Conservation (phyloP, 2,888 invertebrate species). For the Platynereis dumerilii region DNA sequence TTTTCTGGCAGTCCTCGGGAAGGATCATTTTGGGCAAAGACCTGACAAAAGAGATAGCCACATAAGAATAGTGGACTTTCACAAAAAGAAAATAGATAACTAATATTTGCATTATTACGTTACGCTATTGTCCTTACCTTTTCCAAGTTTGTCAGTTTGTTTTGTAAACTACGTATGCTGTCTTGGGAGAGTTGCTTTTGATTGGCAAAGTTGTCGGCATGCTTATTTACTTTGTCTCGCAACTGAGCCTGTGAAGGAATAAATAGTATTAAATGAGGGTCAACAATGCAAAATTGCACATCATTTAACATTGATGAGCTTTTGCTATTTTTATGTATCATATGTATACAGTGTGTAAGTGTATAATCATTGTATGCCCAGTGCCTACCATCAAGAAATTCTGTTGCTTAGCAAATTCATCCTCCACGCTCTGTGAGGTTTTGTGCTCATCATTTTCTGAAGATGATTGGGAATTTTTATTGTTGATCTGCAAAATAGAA, state of each 20-base stretch:
- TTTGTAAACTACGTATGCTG: slow-evolving; percentile 21
- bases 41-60: no score
- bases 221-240: slow-evolving; percentile 21
- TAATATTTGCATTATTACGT: no score
- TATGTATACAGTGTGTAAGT: no score
- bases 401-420: slow-evolving; percentile 23
- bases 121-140: no score
- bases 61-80: no score
- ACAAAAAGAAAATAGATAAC: no score
- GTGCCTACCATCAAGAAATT: slow-evolving; percentile 24
- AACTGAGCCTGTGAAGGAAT: slow-evolving; percentile 14
- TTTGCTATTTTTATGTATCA: no score
- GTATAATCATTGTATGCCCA: no score
- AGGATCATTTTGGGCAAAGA: no score
- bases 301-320: no score
- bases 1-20: no score
- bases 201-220: slow-evolving; percentile 20
- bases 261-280: not conserved
- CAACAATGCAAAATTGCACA: no score
- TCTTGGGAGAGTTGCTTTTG: slow-evolving; percentile 21
- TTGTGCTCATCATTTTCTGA: not conserved
- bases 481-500: slow-evolving; percentile 9
- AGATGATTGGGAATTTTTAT: not conserved
- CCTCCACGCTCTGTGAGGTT: not conserved
- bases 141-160: slow-evolving; percentile 20